Base-by-base conservation (phyloP, 2,888 invertebrate species). In the Amiota communis region DNA sequence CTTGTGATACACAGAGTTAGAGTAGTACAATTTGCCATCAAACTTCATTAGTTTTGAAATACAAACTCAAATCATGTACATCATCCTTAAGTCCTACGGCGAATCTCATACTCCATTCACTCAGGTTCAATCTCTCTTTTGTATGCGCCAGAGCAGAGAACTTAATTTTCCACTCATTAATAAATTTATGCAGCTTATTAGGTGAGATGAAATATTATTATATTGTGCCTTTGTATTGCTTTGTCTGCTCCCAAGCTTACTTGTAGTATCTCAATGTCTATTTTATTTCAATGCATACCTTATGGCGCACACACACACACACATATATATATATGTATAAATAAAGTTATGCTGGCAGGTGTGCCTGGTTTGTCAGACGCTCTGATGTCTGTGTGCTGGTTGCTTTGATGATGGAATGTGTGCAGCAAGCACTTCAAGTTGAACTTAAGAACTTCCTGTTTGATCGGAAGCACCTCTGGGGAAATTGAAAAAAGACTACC, bases 401-500 rank as follows among this genome's bases (percentile, higher is more conserved):
- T 12, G 51, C n/a, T 65, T 20, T 13, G n/a, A 67, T 67, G 67
- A 20, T 67, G 67, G 49, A 48, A 59, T 74, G 74, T 72, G 78
- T 77, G 77, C 76, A 77, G 75, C 76, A 76, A 74, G 75, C 76
- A 80, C 78, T 81, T 76, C 80, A 79, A 81, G 80, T 85, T 83
- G 83, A 83, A 85, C 83, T 87, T 88, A 88, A 88, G 88, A 86
- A 86, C 87, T 87, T 88, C 88, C 89, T 88, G 86, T 87, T 89
- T 89, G 86, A 88, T 89, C 87, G 87, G 86, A 85, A 87, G 83
- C 81, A 81, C 88, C 87, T 84, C 85, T 73, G 82, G 89, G 87
- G 87, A 87, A 89, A 88, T 88, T 86, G 87, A 87, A 86, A 88
- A 86, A 80, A 84, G 82, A 81, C 12, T 15, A 20, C 17, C 57